Base-by-base conservation (phyloP, 23 tunicate species). In the Phallusia fumigata region DNA sequence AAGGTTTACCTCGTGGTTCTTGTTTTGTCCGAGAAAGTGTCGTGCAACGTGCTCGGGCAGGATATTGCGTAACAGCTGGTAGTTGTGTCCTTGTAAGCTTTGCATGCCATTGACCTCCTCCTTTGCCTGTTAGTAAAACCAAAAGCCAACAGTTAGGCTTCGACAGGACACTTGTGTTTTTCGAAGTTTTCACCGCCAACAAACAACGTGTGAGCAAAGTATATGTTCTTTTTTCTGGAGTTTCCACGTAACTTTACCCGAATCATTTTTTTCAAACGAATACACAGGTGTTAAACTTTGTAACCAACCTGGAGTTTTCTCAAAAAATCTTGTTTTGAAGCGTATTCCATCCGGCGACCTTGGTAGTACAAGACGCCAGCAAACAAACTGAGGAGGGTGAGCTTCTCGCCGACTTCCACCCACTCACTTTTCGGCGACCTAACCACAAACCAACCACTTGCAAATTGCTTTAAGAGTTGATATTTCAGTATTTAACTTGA, bases 21-120 rank as follows among this genome's bases (percentile, higher is more conserved):
- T 89, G 80, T 82, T 81, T 50, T 93, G 86, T n/a, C 83, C 84
- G 30, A 96, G 84, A 74, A 91, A 96, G 72, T 96, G 97, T 5
- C 47, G 74, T 19, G 99, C 95, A 19, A 96, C 99, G 77, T 91
- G 97, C 79, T 96, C 99, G 0, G 99, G 99, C n/a, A 96, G 77
- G 22, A 96, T 96, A 74, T 96, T 96, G 22, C 96, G 90, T 50
- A 96, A 75, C 31, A 96, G 69, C 83, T 84, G 89, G 79, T 91
- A 85, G 52, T 93, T 96, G 64, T 96, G 95, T 22, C 84, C 80
- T 49, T 85, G 92, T 30, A 96, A 33, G 8, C 77, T 88, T 36
- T 82, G 72, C 97, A 91, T 85, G 0, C 90, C 87, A 3, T 79
- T 83, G 18, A 91, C 90, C 76, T 95, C 99, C 19, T 78, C 88